phyloP scores from a whole-genome alignment of 2,797 vertebrate species.

The Pseudocheirus occidentalis region DNA sequence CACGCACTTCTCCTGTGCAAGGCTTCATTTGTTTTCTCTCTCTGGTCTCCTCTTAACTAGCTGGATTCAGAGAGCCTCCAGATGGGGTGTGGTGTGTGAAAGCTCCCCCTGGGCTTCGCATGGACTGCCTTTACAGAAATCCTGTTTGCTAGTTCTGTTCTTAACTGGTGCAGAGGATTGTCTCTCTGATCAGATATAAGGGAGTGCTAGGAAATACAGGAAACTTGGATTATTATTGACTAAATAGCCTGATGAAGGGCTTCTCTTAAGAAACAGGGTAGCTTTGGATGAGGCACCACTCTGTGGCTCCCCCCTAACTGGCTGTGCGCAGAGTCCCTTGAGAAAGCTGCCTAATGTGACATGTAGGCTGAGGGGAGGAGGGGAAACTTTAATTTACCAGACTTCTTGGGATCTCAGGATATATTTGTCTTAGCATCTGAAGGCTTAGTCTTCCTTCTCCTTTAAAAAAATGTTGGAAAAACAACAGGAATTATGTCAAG shows the following conservation, averaged over 20 bases:
- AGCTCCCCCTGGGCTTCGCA: background rate
- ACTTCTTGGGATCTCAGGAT: conserved; percentile 38
- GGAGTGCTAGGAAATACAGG: conserved; percentile 29
- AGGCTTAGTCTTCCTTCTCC: background rate
- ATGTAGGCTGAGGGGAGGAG: conserved; percentile 9
- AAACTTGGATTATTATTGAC: conserved; percentile 43
- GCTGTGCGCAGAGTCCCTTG: background rate
- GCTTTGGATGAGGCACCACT: conserved; percentile 35
- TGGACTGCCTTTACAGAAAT: background rate
- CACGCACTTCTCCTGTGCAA: background rate
- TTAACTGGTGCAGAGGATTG: background rate
- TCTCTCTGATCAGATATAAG: conserved; percentile 47
- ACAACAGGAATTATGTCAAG: background rate
- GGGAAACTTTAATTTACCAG: conserved; percentile 22
- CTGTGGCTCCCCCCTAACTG: background rate
- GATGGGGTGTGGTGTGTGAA: background rate
- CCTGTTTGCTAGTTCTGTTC: background rate
- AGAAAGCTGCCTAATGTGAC: conserved; percentile 4
- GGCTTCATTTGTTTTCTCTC: background rate
- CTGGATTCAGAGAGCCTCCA: background rate
- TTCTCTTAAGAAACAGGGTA: background rate
- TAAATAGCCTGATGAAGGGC: background rate
- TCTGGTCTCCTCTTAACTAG: background rate
- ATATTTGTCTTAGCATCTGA: conserved; percentile 29
- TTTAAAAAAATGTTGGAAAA: conserved; percentile 32